Percentiles rank a stretch among this genome's conserved stretches.
phyloP scores from a whole-genome alignment of 2,797 vertebrate species.

The Molossus molossus region DNA sequence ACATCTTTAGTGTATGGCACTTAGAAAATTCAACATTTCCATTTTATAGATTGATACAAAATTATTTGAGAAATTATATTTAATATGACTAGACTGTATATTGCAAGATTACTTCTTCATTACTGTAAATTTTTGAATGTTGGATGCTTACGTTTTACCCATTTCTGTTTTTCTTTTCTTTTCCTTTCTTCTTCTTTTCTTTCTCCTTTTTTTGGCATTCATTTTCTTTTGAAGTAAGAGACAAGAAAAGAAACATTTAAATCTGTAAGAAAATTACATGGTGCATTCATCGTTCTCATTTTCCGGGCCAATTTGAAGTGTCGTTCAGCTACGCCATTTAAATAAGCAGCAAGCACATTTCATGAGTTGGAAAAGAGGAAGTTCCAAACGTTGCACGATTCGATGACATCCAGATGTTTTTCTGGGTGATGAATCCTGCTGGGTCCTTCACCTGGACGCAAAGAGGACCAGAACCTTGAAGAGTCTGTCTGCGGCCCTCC shows the following conservation, averaged over 20 bases:
- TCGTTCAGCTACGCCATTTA: slow-evolving; percentile 63
- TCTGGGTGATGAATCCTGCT: not conserved
- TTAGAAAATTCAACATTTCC: slow-evolving; percentile 54
- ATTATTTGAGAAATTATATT: slow-evolving; percentile 69
- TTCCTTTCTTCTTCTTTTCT: not conserved
- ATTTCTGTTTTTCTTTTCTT: slow-evolving; percentile 59
- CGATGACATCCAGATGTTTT: not conserved
- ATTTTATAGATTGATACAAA: slow-evolving; percentile 50
- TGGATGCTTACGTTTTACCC: slow-evolving; percentile 56
- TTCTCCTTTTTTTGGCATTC: slow-evolving; percentile 28
- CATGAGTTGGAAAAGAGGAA: slow-evolving; percentile 49
- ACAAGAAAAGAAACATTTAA: slow-evolving; percentile 72
- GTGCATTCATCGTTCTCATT: slow-evolving; percentile 58
- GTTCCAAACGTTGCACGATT: not conserved
- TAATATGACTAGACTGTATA: slow-evolving; percentile 22
- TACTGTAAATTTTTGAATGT: slow-evolving; percentile 59
- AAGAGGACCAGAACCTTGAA: not conserved
- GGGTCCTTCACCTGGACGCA: not conserved
- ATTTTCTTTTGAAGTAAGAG: slow-evolving; percentile 73
- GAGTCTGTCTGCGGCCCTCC: no score
- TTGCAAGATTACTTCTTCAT: not conserved
- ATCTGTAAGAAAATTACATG: slow-evolving; percentile 77
- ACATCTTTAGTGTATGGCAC: not conserved
- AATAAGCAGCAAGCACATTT: slow-evolving; percentile 64
- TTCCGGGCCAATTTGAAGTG: slow-evolving; percentile 64